phyloP scores from a whole-genome alignment of 1,140 invertebrate genomes.

The Apocrypta bakeri region DNA sequence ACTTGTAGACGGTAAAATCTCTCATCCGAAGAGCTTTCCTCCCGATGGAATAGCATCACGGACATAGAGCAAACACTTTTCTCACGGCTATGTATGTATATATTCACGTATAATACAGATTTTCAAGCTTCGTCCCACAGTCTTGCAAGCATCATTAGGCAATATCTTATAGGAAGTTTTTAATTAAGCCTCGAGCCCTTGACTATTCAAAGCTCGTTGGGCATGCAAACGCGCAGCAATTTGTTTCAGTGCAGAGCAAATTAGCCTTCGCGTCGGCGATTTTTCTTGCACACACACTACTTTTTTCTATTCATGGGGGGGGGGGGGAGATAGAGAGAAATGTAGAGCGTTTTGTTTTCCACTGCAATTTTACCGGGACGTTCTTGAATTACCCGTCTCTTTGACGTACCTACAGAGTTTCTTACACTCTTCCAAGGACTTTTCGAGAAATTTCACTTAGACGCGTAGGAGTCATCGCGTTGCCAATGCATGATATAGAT shows the following conservation, averaged over 20 bases:
- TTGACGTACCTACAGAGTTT: background rate
- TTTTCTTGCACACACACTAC: background rate
- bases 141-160: too few relatives aligned
- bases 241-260: background rate
- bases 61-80: too few relatives aligned
- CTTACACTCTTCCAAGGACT: too few relatives aligned
- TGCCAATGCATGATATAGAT: too few relatives aligned
- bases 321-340: background rate
- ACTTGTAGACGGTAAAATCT: background rate
- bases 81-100: too few relatives aligned
- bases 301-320: too few relatives aligned
- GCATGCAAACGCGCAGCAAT: background rate
- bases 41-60: too few relatives aligned
- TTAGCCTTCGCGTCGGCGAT: background rate
- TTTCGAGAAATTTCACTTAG: too few relatives aligned
- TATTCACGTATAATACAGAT: too few relatives aligned
- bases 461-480: too few relatives aligned
- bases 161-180: background rate
- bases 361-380: background rate
- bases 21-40: too few relatives aligned
- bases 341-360: background rate
- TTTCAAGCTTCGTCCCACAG: too few relatives aligned
- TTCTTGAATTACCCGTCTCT: background rate
- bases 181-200: background rate
- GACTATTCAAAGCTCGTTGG: background rate